Base-by-base conservation (phyloP, 30 jellyfish, hydroid and myxozoan species). In the Turritopsis dohrnii region DNA sequence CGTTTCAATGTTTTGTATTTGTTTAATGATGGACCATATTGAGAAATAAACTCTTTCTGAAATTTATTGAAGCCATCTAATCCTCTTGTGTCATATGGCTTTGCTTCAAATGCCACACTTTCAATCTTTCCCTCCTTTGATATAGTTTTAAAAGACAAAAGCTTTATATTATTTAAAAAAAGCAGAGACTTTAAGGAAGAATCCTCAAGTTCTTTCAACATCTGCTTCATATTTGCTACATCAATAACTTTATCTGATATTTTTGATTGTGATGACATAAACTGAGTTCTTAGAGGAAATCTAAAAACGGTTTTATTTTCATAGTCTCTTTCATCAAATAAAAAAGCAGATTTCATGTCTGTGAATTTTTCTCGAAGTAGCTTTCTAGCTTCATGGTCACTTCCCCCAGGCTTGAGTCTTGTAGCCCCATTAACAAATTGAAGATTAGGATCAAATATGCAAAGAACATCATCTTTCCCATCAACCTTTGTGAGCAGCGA, bases 361-460 rank as follows among this genome's bases (percentile, higher is more conserved):
- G 84, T 75, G 71, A 66, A 89, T 52, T 91, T 72, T 31, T 52
- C 52, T 20, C 41, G 30, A 22, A 90, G 29, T 29, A 54, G 54
- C 1, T 75, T 66, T 76, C 97, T 77, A 1, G 89, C 95, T 29
- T 85, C 76, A 66, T 71, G 30, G 52, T 86, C 66, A 93, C 86
- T 82, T 29, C 90, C 23, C 69, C 97, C 97, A 1, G 97, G 97
- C 76, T 90, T 84, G 20, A 53, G 60, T 84, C 60, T 71, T 21
- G 93, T 71, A 21, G 96, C 83, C 53, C 84, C 92, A 8, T 71
- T 89, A 23, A 82, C 85, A 65, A 28, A 86, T 52, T 71, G 53
- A 25, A 84, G 75, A 52, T 90, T 91, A 0, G 97, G 97, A 86
- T 90, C 97, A 86, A 90, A 90, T 8, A 86, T 71, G 60, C 92